Conservation (phyloP, 1,140 invertebrate genomes). For the Camponotus pennsylvanicus region DNA sequence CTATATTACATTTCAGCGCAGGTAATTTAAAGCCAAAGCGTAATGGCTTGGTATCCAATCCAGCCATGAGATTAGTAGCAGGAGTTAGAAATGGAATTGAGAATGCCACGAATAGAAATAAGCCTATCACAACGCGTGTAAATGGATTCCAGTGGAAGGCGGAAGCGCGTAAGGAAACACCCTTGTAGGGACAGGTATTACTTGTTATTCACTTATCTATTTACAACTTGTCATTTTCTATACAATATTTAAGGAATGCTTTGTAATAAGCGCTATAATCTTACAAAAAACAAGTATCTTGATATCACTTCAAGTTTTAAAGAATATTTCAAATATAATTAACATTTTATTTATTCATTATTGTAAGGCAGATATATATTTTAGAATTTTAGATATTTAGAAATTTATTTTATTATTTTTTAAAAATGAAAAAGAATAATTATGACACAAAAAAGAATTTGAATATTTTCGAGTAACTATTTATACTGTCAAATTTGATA, state of each 20-base stretch:
- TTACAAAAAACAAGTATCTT: background rate
- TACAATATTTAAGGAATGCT: background rate
- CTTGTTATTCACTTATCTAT: constrained; percentile 8
- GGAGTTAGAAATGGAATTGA: constrained; percentile 91
- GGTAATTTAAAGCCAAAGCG: constrained; percentile 90
- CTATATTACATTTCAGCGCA: constrained; percentile 76
- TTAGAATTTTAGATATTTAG: background rate
- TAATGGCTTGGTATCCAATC: constrained; percentile 97
- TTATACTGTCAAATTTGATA: background rate
- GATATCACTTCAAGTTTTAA: constrained; percentile 3
- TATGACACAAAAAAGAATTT: background rate
- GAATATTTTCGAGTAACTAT: background rate
- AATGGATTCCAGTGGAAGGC: constrained; percentile 86
- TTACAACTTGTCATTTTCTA: background rate
- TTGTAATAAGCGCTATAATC: background rate
- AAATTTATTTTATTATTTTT: background rate
- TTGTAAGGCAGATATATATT: background rate
- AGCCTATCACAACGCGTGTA: constrained; percentile 84
- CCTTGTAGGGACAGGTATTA: constrained; percentile 84
- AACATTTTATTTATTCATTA: background rate
- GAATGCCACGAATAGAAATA: constrained; percentile 86
- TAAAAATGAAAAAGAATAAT: background rate
- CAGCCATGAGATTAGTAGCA: constrained; percentile 92
- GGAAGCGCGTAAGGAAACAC: constrained; percentile 85
- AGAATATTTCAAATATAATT: background rate